Conservation (phyloP, 2,888 invertebrate species). For the Drosophila putrida region DNA sequence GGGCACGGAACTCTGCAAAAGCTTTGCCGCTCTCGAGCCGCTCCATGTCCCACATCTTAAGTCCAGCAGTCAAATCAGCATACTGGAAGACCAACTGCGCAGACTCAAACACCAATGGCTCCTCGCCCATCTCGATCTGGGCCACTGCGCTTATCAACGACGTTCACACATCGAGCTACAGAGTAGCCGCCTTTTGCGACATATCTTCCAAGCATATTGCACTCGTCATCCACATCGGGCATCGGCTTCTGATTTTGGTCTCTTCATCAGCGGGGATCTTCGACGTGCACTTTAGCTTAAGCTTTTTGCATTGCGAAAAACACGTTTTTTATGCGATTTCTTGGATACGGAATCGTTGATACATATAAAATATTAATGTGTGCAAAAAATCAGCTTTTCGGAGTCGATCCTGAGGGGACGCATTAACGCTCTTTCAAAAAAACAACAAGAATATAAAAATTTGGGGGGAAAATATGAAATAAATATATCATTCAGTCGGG, state of each 20-base stretch:
- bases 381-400: no score
- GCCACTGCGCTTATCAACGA: slow-evolving; percentile 37
- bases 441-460: no score
- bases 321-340: no score
- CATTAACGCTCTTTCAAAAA: no score
- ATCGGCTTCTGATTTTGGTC: slow-evolving; percentile 81
- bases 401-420: no score
- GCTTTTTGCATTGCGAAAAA: no score
- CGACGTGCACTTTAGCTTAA: slow-evolving; percentile 51
- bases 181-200: slow-evolving; percentile 71
- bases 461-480: no score
- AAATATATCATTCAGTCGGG: no score
- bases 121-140: slow-evolving; percentile 72
- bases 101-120: slow-evolving; percentile 78
- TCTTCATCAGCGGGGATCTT: slow-evolving; percentile 76
- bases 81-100: slow-evolving; percentile 82
- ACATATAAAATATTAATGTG: no score
- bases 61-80: slow-evolving; percentile 54
- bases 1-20: slow-evolving; percentile 86
- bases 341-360: no score
- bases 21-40: slow-evolving; percentile 86
- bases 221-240: slow-evolving; percentile 83
- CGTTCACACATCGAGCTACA: slow-evolving; percentile 76
- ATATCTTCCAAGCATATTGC: slow-evolving; percentile 84
- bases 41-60: slow-evolving; percentile 85